Percentiles rank a stretch among this genome's conserved stretches.
phyloP scores from a whole-genome alignment of 2,797 vertebrate species.

The Coilia nasus region DNA sequence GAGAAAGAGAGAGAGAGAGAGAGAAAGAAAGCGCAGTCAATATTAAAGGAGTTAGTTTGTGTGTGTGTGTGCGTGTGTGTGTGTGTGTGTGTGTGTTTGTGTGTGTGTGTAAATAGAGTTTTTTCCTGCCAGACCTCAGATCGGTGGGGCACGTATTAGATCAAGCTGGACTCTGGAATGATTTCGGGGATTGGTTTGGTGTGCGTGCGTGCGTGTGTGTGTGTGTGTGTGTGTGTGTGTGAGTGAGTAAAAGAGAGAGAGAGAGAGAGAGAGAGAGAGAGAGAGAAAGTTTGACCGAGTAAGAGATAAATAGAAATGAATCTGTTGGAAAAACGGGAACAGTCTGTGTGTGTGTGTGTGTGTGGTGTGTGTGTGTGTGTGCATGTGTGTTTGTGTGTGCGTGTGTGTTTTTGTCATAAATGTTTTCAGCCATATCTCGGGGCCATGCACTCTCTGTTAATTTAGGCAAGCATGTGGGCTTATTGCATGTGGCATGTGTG shows the following conservation, averaged over 20 bases:
- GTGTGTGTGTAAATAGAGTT: background rate
- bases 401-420: background rate
- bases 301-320: background rate
- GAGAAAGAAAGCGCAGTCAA: background rate
- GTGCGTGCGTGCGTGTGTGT: background rate
- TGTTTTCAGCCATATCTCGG: background rate
- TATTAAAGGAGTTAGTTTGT: background rate
- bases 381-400: background rate
- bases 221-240: background rate
- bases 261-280: too few species aligned
- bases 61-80: background rate
- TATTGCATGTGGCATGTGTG: background rate
- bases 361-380: background rate
- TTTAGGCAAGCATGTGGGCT: background rate
- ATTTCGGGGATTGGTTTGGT: background rate
- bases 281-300: background rate
- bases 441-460: background rate
- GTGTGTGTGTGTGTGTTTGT: background rate
- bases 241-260: background rate
- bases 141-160: background rate
- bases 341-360: too few species aligned
- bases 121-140: background rate
- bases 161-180: background rate
- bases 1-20: background rate
- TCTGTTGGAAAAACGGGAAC: too few species aligned